phyloP scores from a whole-genome alignment of 1,140 invertebrate genomes.

The Drosophila prosaltans region DNA sequence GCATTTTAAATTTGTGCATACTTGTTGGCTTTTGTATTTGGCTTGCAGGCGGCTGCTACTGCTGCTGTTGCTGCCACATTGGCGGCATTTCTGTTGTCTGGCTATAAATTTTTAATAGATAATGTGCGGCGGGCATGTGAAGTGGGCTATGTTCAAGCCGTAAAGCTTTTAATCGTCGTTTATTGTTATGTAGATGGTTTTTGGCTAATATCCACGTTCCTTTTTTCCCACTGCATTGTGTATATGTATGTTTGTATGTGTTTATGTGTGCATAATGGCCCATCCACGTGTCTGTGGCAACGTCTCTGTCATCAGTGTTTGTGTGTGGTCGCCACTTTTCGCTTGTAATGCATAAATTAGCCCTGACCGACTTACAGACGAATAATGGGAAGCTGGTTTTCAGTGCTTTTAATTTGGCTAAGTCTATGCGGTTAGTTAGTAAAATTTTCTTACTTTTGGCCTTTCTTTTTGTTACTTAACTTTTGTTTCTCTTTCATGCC shows the following conservation, averaged over 20 bases:
- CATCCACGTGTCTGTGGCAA: slow-evolving; percentile 13
- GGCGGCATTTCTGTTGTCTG: slow-evolving; percentile 65
- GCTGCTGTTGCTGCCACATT: slow-evolving; percentile 54
- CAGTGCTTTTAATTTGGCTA: slow-evolving; percentile 48
- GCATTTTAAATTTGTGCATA: slow-evolving; percentile 79
- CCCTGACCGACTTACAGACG: slow-evolving; percentile 53
- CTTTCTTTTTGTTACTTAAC: neutral
- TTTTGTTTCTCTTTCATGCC: neutral
- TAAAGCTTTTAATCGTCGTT: slow-evolving; percentile 78
- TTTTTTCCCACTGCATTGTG: slow-evolving; percentile 16
- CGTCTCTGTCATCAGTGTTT: neutral
- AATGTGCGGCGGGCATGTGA: slow-evolving; percentile 73
- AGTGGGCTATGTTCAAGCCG: slow-evolving; percentile 65
- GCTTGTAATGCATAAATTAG: slow-evolving; percentile 79
- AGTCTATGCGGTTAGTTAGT: slow-evolving; percentile 28
- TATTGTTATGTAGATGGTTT: slow-evolving; percentile 78
- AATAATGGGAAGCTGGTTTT: slow-evolving; percentile 43
- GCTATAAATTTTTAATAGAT: slow-evolving; percentile 80
- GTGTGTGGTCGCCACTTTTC: slow-evolving; percentile 37
- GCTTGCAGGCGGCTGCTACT: slow-evolving; percentile 25
- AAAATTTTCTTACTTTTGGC: slow-evolving; percentile 20
- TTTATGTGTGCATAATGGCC: slow-evolving; percentile 18
- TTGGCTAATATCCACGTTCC: slow-evolving; percentile 58
- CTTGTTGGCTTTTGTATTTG: slow-evolving; percentile 50
- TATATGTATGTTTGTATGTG: slow-evolving; percentile 34